Conservation (phyloP, 2,113 vertebrate species). For the Thinocorus orbignyianus region DNA sequence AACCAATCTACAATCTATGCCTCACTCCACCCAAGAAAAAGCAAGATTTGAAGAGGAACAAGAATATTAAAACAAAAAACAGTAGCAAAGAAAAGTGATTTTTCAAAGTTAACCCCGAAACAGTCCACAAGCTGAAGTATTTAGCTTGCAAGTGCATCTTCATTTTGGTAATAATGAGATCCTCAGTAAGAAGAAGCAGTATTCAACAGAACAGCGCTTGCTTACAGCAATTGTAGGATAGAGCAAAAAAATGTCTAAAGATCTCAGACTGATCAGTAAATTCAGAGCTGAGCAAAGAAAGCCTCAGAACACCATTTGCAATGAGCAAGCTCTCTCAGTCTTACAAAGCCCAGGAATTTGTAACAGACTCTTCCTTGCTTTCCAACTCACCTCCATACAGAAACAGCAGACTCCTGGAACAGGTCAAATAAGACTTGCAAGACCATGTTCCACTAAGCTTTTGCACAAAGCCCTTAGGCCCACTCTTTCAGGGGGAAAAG, state of each 20-base stretch:
- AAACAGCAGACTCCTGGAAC: neutral
- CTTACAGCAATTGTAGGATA: neutral
- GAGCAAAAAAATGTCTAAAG: neutral
- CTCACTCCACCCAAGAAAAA: neutral
- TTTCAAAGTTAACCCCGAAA: neutral
- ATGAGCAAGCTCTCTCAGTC: neutral
- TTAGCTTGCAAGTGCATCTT: neutral
- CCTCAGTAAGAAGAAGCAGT: neutral
- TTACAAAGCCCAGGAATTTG: too few species aligned
- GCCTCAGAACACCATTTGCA: neutral
- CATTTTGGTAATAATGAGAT: neutral
- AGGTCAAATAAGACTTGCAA: fast-evolving
- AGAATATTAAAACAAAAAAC: neutral
- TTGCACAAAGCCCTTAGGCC: neutral
- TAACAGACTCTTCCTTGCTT: neutral
- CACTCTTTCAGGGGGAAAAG: neutral
- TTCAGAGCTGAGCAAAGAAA: neutral
- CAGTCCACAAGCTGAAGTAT: neutral
- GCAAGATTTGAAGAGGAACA: neutral
- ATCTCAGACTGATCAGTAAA: neutral
- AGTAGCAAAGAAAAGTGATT: neutral
- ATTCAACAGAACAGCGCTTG: neutral
- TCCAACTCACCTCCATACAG: neutral
- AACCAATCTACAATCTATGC: slow-evolving; percentile 5
- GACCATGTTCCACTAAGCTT: neutral